phyloP scores from a whole-genome alignment of 2,797 vertebrate species.

The Hapalemur alaotrensis region DNA sequence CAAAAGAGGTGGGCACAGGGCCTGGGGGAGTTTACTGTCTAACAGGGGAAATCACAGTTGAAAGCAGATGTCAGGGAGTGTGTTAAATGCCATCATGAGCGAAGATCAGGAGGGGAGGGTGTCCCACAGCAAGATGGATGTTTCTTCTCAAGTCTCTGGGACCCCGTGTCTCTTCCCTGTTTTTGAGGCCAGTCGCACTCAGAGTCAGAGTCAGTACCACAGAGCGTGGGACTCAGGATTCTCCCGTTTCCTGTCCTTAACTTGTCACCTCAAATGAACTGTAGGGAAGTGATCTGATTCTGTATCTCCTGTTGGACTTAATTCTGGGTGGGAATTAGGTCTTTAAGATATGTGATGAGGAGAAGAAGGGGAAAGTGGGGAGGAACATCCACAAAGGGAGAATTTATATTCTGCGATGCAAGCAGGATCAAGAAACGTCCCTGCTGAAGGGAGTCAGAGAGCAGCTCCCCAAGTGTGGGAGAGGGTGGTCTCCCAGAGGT shows the following conservation, averaged over 20 bases:
- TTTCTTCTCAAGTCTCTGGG: not conserved
- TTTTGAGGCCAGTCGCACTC: not conserved
- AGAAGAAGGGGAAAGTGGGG: not conserved
- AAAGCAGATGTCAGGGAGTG: not conserved
- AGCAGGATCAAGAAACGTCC: not conserved
- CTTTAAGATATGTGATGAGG: not conserved
- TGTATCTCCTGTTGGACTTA: not conserved
- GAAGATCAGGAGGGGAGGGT: fast-evolving
- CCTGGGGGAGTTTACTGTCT: not conserved
- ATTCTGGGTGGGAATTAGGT: not conserved
- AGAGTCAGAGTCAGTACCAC: not conserved
- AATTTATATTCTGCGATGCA: not conserved
- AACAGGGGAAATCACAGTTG: not conserved
- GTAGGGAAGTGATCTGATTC: not conserved
- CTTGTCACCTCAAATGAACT: not conserved
- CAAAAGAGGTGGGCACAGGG: not conserved
- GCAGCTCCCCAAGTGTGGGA: not conserved
- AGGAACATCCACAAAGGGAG: not conserved
- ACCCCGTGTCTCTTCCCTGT: not conserved
- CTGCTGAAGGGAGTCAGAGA: not conserved
- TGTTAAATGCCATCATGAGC: not conserved
- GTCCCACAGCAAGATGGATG: not conserved
- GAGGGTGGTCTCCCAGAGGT: fast-evolving
- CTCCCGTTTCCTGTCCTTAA: not conserved
- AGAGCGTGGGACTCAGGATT: not conserved